Base-by-base conservation (phyloP, 2,113 vertebrate species). In the Ctenodactylus gundi region DNA sequence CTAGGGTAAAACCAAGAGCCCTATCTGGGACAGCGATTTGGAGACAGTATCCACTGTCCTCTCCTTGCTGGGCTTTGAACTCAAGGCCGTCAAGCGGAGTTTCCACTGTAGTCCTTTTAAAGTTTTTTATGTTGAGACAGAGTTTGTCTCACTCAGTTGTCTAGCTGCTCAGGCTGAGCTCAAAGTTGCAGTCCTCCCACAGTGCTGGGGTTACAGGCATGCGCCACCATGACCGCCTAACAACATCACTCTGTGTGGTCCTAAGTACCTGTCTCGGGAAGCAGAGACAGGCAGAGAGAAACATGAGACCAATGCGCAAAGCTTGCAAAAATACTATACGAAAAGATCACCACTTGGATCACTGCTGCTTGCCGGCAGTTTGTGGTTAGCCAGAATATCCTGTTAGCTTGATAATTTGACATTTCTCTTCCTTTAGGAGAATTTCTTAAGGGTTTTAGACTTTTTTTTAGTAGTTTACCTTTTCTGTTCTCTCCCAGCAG, bases 401-500 rank as follows among this genome's bases (percentile, higher is more conserved):
- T 25, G 21, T 2, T 10, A 36, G 77, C 23, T 23, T 8, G 57
- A 27, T 39, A 41, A 44, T 31, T 64, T 67, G 34, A 51, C 78
- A 18, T 70, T 55, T 84, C n/a, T 75, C 65, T 91, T 41, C 78
- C 67, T 83, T 91, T 70, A 23, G 53, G 62, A 85, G 49, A 94
- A 49, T 25, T 78, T 85, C 65, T 89, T 85, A 41, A 31, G 29
- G 55, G 23, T 57, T 73, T 68, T 41, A 36, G 13, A 55, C 68
- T 34, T 62, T 53, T 46, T 88, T 89, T 58, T 60, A 57, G 36
- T 65, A 70, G 31, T 29, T 72, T 76, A 44, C 13, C 18, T 25
- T 60, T 36, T 88, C 57, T 78, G 12, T 23, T 49, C 27, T 75
- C 55, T 44, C 51, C 36, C 9, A 67, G 17, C 36, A n/a, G 55